Conservation (phyloP, 2,797 vertebrate genomes). For the Sebastes taczanowskii region DNA sequence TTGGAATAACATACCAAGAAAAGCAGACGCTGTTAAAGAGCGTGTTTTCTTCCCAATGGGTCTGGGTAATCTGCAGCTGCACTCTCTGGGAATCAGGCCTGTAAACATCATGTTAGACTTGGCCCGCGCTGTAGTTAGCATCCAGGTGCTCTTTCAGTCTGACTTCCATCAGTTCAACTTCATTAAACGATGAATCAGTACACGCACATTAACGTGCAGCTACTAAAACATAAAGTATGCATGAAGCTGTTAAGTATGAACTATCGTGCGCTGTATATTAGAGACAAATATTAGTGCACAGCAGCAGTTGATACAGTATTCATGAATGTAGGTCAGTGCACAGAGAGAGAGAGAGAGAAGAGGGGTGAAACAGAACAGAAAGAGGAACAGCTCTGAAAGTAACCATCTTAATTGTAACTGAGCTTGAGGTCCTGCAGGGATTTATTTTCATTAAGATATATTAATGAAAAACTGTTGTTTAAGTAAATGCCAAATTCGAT, state of each 20-base stretch:
- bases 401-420: conserved; percentile 23
- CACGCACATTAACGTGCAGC: background rate
- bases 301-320: conserved; percentile 6
- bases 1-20: conserved; percentile 47
- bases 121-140: conserved; percentile 28
- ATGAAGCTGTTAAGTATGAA: conserved; percentile 12
- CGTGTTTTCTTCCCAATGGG: conserved; percentile 43
- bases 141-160: conserved; percentile 49
- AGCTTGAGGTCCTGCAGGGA: conserved; percentile 6
- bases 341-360: background rate
- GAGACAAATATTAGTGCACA: background rate
- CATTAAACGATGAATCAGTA: conserved; percentile 38
- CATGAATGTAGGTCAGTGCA: conserved; percentile 51
- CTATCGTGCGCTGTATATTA: background rate
- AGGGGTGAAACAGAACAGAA: background rate
- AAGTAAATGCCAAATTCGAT: background rate
- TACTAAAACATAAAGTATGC: conserved; percentile 11
- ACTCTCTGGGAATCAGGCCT: conserved; percentile 53
- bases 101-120: conserved; percentile 57
- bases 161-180: conserved; percentile 42
- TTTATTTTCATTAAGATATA: conserved; percentile 5
- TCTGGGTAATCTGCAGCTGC: conserved; percentile 61
- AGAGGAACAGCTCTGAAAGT: conserved; percentile 24
- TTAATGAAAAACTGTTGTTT: conserved; percentile 11
- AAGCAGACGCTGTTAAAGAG: conserved; percentile 20